Evolutionary conservation across 2,888 invertebrate species (phyloP).

Genomic region (Galerucella pusilla): DNA sequence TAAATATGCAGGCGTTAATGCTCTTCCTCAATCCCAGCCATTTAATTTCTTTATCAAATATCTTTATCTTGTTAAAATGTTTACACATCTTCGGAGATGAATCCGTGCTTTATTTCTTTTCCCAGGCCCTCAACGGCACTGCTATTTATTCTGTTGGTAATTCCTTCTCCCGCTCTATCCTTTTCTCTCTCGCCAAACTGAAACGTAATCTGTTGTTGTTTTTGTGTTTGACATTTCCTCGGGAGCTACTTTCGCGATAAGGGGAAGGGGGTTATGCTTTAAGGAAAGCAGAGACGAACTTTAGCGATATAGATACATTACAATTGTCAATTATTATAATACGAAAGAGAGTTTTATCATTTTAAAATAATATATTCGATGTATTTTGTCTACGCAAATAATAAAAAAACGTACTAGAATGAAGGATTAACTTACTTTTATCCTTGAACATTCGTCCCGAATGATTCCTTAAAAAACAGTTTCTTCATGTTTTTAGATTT

Average conservation of each 20-base stretch:
- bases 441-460: too few species aligned
- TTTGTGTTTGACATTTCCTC: conserved; percentile 43
- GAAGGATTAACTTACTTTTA: too few species aligned
- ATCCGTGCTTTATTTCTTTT: conserved; percentile 31
- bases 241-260: conserved; percentile 36
- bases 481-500: too few species aligned
- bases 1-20: conserved; percentile 31
- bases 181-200: conserved; percentile 26
- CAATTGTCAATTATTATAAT: conserved; percentile 60
- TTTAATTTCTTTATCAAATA: conserved; percentile 35
- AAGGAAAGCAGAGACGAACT: conserved; percentile 50
- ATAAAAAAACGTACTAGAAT: too few species aligned
- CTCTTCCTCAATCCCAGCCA: conserved; percentile 24
- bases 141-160: conserved; percentile 39
- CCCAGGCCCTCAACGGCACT: conserved; percentile 24
- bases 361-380: too few species aligned
- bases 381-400: too few species aligned
- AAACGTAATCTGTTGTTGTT: conserved; percentile 42
- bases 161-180: background rate
- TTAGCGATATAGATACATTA: conserved; percentile 57
- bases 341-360: conserved; percentile 24
- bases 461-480: too few species aligned
- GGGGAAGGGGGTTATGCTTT: conserved; percentile 46
- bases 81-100: conserved; percentile 30
- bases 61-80: conserved; percentile 37